Conservation (phyloP, 2,797 vertebrate species). For the Sebastes minor region DNA sequence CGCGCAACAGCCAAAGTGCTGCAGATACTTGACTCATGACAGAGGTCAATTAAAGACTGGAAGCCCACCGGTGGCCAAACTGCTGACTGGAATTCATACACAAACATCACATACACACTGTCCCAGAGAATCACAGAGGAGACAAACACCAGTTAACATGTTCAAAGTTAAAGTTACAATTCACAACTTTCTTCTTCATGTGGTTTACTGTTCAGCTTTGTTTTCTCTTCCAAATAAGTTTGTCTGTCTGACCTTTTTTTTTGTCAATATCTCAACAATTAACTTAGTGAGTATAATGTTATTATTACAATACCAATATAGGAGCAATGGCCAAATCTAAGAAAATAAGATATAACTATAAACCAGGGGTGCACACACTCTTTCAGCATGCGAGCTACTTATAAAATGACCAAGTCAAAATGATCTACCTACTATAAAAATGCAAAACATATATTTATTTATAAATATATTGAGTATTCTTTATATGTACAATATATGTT, state of each 20-base stretch:
- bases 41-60: conserved; percentile 43
- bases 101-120: background rate
- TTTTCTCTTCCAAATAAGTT: background rate
- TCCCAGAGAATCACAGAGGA: background rate
- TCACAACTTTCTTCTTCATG: background rate
- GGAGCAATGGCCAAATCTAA: background rate
- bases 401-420: too few species aligned
- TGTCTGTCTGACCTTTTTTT: background rate
- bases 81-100: conserved; percentile 6
- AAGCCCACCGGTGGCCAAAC: background rate
- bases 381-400: too few species aligned
- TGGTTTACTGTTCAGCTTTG: background rate
- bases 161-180: background rate
- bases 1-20: conserved; percentile 5
- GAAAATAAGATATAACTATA: background rate
- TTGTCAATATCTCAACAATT: background rate
- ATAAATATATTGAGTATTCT: too few species aligned
- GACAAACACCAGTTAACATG: background rate
- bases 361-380: too few species aligned
- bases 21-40: conserved; percentile 37
- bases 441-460: too few species aligned
- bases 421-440: too few species aligned
- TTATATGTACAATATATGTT: too few species aligned
- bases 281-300: background rate
- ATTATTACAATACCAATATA: too few species aligned